Base-by-base conservation (phyloP, 2,113 vertebrate genomes). In the Phrynocephalus versicolor region DNA sequence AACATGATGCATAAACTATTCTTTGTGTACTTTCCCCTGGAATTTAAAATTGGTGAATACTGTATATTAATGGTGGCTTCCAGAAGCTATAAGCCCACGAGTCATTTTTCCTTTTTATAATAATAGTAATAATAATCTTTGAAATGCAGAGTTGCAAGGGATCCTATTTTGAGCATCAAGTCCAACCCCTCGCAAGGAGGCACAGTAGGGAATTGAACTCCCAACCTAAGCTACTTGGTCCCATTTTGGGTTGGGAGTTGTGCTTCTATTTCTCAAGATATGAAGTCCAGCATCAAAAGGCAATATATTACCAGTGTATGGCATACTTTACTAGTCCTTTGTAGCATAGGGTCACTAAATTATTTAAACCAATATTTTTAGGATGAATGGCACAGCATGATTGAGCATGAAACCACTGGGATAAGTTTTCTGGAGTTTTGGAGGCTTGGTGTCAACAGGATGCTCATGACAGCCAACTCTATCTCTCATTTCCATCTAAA, bases 31-130 rank as follows among this genome's bases (percentile, higher is more conserved):
- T 81, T 55, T 55, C 27, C 62, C 16, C 18, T 18, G 62, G 60
- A 79, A 82, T 41, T 93, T 88, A 79, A 72, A 85, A 91, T 79
- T 88, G 58, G 72, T 77, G 80, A 87, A 84, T n/a, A n/a, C n/a
- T n/a, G n/a, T 85, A 92, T 79, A 87, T 51, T 60, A 76, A 23
- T 89, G 91, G 84, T 82, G 62, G 0, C 71, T 90, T 81, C n/a
- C n/a, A 88, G 71, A 90, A 86, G 75, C 9, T 27, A 25, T 65
- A 65, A 65, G 23, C 64, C 33, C 88, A 92, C 86, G 90, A 85
- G 72, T 84, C 79, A 86, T 87, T 91, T 90, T 89, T 93, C 84
- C 37, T 82, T 87, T 92, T 21, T 37, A 51, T n/a, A n/a, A n/a
- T n/a, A n/a, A n/a, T n/a, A n/a, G n/a, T n/a, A n/a, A n/a, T n/a